These are phyloP conservation scores for Rutpela maculata DNA, from an alignment of 2,888 invertebrate genomes.

Conservation along the genomic window DNA sequence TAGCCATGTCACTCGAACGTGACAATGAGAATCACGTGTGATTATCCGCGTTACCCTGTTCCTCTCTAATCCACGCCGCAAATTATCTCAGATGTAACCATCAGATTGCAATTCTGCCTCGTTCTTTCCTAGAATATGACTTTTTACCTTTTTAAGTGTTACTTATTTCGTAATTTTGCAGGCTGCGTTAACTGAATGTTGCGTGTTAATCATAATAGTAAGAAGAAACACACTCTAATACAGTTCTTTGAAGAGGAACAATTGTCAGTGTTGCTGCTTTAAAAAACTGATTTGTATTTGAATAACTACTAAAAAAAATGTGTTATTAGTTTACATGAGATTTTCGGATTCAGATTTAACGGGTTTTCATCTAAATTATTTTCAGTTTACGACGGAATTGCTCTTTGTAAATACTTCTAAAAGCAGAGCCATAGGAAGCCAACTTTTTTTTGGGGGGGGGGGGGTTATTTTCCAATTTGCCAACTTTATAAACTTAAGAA, in stretches of 20 bases:
- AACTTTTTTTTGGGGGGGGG: too few relatives aligned
- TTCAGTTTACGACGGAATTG: too few relatives aligned
- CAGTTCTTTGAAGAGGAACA: neutral
- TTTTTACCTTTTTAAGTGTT: slow-evolving; percentile 45
- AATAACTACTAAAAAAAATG: too few relatives aligned
- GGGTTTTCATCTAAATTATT: too few relatives aligned
- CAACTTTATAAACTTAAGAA: too few relatives aligned
- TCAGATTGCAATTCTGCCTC: slow-evolving; percentile 25
- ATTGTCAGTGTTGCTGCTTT: too few relatives aligned
- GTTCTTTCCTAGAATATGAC: slow-evolving; percentile 45
- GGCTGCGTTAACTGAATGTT: slow-evolving; percentile 38
- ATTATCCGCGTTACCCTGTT: slow-evolving; percentile 62
- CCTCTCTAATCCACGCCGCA: slow-evolving; percentile 45
- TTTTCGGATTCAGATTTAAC: too few relatives aligned
- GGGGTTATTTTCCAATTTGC: too few relatives aligned
- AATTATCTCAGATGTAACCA: slow-evolving; percentile 29
- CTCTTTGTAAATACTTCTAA: too few relatives aligned
- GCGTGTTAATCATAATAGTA: slow-evolving; percentile 25
- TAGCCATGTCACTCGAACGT: slow-evolving; percentile 71
- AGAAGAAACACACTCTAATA: slow-evolving; percentile 29
- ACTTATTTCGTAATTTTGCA: slow-evolving; percentile 48
- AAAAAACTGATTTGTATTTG: too few relatives aligned
- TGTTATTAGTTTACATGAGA: too few relatives aligned
- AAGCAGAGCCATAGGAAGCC: too few relatives aligned
- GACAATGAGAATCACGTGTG: slow-evolving; percentile 70